phyloP scores from a whole-genome alignment of 1,140 invertebrate species.

The Formica exsecta region DNA sequence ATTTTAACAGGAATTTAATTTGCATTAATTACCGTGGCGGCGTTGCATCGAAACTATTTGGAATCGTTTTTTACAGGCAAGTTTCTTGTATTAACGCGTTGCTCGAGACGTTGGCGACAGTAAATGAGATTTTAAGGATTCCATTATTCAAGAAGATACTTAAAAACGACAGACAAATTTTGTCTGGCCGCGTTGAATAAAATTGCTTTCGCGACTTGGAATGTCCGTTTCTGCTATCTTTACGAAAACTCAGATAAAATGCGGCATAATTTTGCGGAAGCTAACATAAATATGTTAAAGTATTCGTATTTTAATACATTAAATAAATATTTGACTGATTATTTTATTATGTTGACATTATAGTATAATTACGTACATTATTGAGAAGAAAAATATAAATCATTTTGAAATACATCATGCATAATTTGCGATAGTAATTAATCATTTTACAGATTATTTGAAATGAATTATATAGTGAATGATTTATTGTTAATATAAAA shows the following conservation, averaged over 20 bases:
- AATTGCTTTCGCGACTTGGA: background rate
- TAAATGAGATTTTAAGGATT: conserved; percentile 53
- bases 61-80: conserved; percentile 17
- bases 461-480: background rate
- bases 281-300: background rate
- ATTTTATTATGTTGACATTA: background rate
- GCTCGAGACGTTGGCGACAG: background rate
- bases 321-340: background rate
- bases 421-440: conserved; percentile 23
- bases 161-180: conserved; percentile 31
- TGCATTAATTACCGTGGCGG: conserved; percentile 35
- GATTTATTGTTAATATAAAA: background rate
- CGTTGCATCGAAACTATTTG: conserved; percentile 7
- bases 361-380: background rate
- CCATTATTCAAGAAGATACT: conserved; percentile 41
- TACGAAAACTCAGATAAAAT: conserved; percentile 16
- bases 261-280: background rate
- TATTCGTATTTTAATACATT: conserved; percentile 7
- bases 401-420: background rate
- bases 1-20: conserved; percentile 33
- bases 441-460: conserved; percentile 18
- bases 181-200: conserved; percentile 4
- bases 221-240: background rate
- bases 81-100: conserved; percentile 13
- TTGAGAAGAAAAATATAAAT: conserved; percentile 7